Evolutionary conservation across 2,113 vertebrate genomes (phyloP), one percentile per base, ranked within the genome.

Genomic region (Lasiurus borealis): DNA sequence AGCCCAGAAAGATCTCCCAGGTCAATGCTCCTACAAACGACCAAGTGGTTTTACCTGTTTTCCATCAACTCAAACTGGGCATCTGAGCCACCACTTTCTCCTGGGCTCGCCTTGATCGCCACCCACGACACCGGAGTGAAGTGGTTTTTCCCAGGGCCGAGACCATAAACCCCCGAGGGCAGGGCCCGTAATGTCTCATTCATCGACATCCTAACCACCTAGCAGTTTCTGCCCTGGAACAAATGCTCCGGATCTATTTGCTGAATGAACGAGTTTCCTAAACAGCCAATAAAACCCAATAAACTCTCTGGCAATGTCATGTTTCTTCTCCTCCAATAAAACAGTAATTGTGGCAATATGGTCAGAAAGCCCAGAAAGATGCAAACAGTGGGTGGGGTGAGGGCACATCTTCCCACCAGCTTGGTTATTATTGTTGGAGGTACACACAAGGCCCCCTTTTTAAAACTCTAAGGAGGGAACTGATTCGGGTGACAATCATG

Each of bases 21-120:
- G 44, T 81, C 88, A 10, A 34, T 0, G 16, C 19, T 36, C 84
- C 83, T 34, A 5, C 64, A 77, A 54, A 84, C 81, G 93, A 95
- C 87, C 87, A 84, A 91, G 92, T 59, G 76, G 86, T 94, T 97
- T 90, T 84, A 95, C 91, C 81, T 93, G 93, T 90, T 95, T 96
- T 34, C 80, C 48, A 44, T n/a, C 66, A 57, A 46, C 40, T 62
- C 34, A n/a, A 19, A 71, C 4, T 19, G 31, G 66, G 91, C 18
- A 29, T 14, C 23, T 15, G 12, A 81, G 48, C 81, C 25, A 73
- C 88, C 68, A 19, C 66, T 64, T 59, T 16, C 34, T 71, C 57
- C 73, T 12, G 21, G 34, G 73, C 15, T 86, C 59, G 16, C 46
- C 13, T 31, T 50, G 48, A 31, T 59, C 66, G 59, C 73, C 31